Evolutionary conservation across 2,888 invertebrate genomes (phyloP), one percentile per base, ranked within the genome.

Genomic region (Pseudeuparius sepicola): DNA sequence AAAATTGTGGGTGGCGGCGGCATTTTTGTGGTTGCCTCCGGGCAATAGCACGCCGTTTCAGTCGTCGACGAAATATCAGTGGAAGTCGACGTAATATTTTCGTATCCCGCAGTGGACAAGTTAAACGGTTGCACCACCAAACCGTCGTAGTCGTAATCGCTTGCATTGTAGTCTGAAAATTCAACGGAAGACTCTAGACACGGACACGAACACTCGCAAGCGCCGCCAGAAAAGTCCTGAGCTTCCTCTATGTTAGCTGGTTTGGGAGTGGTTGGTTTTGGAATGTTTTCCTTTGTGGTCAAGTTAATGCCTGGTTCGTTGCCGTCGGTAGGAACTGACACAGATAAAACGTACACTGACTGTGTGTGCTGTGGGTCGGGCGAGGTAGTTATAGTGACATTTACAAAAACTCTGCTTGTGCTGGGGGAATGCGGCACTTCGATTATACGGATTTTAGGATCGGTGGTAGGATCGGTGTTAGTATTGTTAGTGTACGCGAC

Each of bases 361-460:
- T 74, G 74, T 50, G 72, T 67, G 46, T 62, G 65, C 34, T 64
- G 62, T 26, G 60, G 59, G 43, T 65, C 68, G 39, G 70, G 70
- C 51, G 83, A 82, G 25, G 82, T 77, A 40, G 80, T 75, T 52
- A 87, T 85, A 5, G 86, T 84, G 46, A 88, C 69, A 63, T 88
- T 88, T 41, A 88, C 79, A 46, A 85, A 66, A 49, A 87, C 75
- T 50, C 79, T 74, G 60, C 75, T 75, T 14, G 64, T 54, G 47
- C 44, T 36, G 40, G 24, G 13, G 15, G 52, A 40, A 25, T 51
- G 44, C 13, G 61, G 62, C 11, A 61, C 53, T 40, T 61, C 52
- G 28, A 62, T 51, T 35, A 62, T 40, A 43, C 55, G 56, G 31
- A 59, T 48, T 43, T 52, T 51, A 31, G 54, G 47, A 23, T 35